phyloP scores from a whole-genome alignment of 23 tunicate genomes.

The Styela clava region DNA sequence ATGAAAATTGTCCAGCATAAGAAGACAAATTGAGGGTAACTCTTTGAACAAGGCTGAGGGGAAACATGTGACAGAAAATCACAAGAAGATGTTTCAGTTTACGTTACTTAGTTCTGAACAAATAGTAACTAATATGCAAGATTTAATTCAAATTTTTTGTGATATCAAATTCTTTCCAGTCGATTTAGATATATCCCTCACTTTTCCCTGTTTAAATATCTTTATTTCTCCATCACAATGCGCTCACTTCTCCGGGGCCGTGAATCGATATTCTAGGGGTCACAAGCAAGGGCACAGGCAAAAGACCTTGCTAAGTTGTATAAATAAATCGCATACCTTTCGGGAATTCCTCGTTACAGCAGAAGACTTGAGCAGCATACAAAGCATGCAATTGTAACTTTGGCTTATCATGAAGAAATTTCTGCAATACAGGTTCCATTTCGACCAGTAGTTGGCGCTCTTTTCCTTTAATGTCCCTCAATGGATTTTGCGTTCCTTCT shows the following conservation, averaged over 20 bases:
- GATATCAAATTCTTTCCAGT: too few relatives aligned
- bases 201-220: too few relatives aligned
- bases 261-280: not conserved
- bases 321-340: slow-evolving; percentile 42
- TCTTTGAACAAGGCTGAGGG: too few relatives aligned
- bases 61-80: too few relatives aligned
- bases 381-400: slow-evolving; percentile 57
- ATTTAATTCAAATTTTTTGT: too few relatives aligned
- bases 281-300: too few relatives aligned
- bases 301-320: not conserved
- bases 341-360: slow-evolving; percentile 44
- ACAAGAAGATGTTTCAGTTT: too few relatives aligned
- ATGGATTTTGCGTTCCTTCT: slow-evolving; percentile 26
- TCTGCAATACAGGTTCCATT: slow-evolving; percentile 53
- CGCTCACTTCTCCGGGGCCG: not conserved
- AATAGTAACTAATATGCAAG: too few relatives aligned
- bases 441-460: slow-evolving; percentile 44
- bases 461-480: slow-evolving; percentile 50
- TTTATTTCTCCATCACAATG: not conserved
- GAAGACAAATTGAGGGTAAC: too few relatives aligned
- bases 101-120: too few relatives aligned
- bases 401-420: slow-evolving; percentile 61
- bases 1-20: too few relatives aligned
- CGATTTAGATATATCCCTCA: not conserved
- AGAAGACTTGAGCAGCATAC: slow-evolving; percentile 64